A percentile compares a stretch with the other conserved stretches of the same genome.
These are phyloP conservation scores for Sebastes vulpes DNA, from an alignment of 2,797 vertebrate genomes.

Conservation along the genomic window DNA sequence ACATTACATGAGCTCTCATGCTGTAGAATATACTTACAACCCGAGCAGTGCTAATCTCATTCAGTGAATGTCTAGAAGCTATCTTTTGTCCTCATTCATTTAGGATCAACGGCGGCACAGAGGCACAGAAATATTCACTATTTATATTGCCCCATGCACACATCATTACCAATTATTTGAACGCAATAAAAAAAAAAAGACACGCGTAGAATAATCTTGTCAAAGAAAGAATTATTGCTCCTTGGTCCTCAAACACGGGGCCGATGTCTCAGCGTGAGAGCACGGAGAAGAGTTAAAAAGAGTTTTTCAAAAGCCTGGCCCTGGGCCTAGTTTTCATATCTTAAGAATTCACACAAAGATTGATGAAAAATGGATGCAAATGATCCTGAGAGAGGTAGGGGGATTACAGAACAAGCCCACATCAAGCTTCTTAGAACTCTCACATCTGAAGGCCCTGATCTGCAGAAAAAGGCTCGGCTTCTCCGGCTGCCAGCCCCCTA, in stretches of 20 bases:
- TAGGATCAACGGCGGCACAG: background rate
- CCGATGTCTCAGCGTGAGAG: constrained; percentile 47
- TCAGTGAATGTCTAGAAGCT: background rate
- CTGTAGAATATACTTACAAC: background rate
- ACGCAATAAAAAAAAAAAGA: constrained; percentile 16
- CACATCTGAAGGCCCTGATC: constrained; percentile 73
- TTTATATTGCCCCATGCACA: constrained; percentile 16
- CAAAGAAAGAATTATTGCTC: constrained; percentile 60
- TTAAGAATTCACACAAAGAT: constrained; percentile 76
- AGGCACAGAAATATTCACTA: background rate
- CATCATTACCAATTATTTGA: constrained; percentile 49
- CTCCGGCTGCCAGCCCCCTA: constrained; percentile 54
- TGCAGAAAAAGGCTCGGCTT: constrained; percentile 54
- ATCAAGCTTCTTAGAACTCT: constrained; percentile 75
- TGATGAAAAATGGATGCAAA: constrained; percentile 84
- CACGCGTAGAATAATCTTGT: constrained; percentile 44
- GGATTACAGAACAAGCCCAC: constrained; percentile 65
- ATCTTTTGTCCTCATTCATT: constrained; percentile 6
- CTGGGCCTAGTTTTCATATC: constrained; percentile 70
- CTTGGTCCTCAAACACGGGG: constrained; percentile 41
- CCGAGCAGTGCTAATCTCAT: constrained; percentile 12
- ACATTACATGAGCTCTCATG: background rate
- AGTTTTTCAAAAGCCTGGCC: constrained; percentile 67
- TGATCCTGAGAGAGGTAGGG: constrained; percentile 71
- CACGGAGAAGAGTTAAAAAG: constrained; percentile 52